Conservation (phyloP, 2,888 invertebrate genomes). For the Sericinus montela region DNA sequence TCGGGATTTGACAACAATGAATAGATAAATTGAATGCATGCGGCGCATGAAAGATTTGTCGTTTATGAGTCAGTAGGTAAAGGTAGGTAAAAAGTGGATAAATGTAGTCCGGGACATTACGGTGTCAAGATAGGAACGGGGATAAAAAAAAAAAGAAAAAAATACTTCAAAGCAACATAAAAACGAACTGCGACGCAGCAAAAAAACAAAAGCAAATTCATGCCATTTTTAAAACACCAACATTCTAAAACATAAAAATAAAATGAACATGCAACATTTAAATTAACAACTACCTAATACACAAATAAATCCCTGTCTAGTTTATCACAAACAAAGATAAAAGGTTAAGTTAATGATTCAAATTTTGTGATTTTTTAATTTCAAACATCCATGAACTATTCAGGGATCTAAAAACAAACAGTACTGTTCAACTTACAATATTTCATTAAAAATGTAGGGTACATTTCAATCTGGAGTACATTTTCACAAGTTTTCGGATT, state of each 20-base stretch:
- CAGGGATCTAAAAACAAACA: too few relatives aligned
- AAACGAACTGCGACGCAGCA: conserved; percentile 63
- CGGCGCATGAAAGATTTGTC: not conserved
- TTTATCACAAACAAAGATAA: too few relatives aligned
- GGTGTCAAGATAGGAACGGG: conserved; percentile 26
- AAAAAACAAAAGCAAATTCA: conserved; percentile 55
- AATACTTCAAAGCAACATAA: conserved; percentile 73
- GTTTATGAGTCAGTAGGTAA: not conserved
- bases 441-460: too few relatives aligned
- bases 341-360: conserved; percentile 12
- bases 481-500: too few relatives aligned
- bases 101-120: not conserved
- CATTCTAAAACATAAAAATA: conserved; percentile 32
- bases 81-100: not conserved
- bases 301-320: not conserved
- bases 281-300: conserved; percentile 7
- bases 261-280: conserved; percentile 19
- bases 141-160: conserved; percentile 54
- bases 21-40: not conserved
- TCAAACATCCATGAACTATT: too few relatives aligned
- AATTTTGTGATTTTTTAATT: too few relatives aligned
- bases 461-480: too few relatives aligned
- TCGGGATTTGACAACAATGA: too few relatives aligned
- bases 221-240: conserved; percentile 23
- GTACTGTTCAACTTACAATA: too few relatives aligned